Evolutionary conservation across 1,140 invertebrate genomes (phyloP).

Genomic region (Drosophila punjabiensis): DNA sequence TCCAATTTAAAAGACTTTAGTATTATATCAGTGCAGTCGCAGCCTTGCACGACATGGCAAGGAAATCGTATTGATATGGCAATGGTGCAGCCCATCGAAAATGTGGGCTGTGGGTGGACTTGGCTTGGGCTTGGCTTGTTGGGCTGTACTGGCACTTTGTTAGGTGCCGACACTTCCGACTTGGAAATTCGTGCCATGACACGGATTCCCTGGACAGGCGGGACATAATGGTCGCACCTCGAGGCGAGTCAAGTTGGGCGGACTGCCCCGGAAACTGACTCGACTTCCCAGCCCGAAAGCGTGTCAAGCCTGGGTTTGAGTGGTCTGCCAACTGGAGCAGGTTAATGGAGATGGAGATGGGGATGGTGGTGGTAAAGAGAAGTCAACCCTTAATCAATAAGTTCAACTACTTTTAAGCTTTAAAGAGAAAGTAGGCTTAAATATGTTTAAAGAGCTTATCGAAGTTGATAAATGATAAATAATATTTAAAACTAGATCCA

Average conservation of each 20-base stretch:
- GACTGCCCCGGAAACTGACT: slow-evolving; percentile 31
- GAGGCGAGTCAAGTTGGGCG: slow-evolving; percentile 44
- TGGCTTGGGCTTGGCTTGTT: not conserved
- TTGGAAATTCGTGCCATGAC: slow-evolving; percentile 59
- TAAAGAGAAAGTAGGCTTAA: slow-evolving; percentile 3
- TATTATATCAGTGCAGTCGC: slow-evolving; percentile 5
- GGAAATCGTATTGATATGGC: slow-evolving; percentile 60
- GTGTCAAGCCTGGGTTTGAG: slow-evolving; percentile 53
- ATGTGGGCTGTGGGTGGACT: slow-evolving; percentile 10
- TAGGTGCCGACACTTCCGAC: slow-evolving; percentile 60
- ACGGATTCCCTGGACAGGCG: slow-evolving; percentile 45
- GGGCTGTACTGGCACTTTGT: slow-evolving; percentile 41
- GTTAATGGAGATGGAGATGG: slow-evolving; percentile 40
- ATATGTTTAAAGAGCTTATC: slow-evolving; percentile 1
- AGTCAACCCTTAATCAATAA: slow-evolving; percentile 44
- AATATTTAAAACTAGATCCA: no score
- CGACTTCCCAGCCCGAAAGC: slow-evolving; percentile 33
- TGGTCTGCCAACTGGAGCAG: slow-evolving; percentile 57
- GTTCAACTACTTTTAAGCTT: slow-evolving; percentile 20
- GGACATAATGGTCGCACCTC: slow-evolving; percentile 60
- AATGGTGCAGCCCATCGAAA: slow-evolving; percentile 41
- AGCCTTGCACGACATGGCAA: slow-evolving; percentile 54
- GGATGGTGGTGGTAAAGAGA: not conserved
- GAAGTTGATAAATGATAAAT: no score
- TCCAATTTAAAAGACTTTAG: not conserved